These are phyloP conservation scores for Dicrostonyx torquatus DNA, from an alignment of 2,797 vertebrate species.

Conservation along the genomic window DNA sequence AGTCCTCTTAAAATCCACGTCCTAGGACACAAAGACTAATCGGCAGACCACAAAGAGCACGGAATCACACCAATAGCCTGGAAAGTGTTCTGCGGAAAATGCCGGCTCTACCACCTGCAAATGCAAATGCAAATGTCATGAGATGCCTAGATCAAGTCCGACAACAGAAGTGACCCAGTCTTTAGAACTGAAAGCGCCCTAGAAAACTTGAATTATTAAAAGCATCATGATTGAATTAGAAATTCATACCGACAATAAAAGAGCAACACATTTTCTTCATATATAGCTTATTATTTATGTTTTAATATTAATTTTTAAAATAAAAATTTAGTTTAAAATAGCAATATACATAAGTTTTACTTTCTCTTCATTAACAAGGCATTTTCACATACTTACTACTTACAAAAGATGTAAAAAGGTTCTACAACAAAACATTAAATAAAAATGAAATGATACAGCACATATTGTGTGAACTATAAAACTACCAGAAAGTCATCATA, in stretches of 20 bases:
- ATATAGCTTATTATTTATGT: neutral
- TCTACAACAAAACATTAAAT: slow-evolving; percentile 11
- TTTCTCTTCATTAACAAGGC: neutral
- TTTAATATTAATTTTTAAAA: neutral
- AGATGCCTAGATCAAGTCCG: neutral
- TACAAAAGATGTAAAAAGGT: neutral
- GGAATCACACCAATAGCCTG: neutral
- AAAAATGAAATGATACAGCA: slow-evolving; percentile 13
- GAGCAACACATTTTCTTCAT: neutral
- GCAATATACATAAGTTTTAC: slow-evolving; percentile 14
- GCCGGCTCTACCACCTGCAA: neutral
- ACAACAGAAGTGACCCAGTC: neutral
- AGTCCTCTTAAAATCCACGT: no score
- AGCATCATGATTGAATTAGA: neutral
- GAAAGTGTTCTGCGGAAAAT: neutral
- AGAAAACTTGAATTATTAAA: neutral
- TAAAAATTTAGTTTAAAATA: neutral
- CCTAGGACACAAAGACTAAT: no score
- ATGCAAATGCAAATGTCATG: neutral
- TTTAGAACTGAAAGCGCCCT: neutral
- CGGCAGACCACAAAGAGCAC: neutral
- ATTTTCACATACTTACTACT: neutral
- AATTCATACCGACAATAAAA: slow-evolving; percentile 13
- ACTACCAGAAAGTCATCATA: slow-evolving; percentile 28
- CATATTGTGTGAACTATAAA: slow-evolving; percentile 49